Base-by-base conservation (phyloP, 2,113 vertebrate genomes). In the Thermophis baileyi region DNA sequence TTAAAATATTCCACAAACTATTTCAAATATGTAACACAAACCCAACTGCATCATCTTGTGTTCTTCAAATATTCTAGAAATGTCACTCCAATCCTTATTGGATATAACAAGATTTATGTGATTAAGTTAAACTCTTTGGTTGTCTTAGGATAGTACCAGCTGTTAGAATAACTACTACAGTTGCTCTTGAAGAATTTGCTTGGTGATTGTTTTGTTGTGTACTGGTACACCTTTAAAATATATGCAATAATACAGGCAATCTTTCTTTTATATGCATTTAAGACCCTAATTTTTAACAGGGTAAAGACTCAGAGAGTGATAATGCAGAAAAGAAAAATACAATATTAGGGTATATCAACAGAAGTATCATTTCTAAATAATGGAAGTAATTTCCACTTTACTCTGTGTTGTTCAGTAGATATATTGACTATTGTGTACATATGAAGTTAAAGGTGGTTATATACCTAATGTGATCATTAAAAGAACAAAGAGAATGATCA, bases 111-210 rank as follows among this genome's bases (percentile, higher is more conserved):
- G 89, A 96, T 92, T 96, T 95, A 95, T 89, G 94, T 93, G 96
- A 96, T 95, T 96, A 96, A 96, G 90, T 96, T 96, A 94, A 97
- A 97, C 93, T 96, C 95, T 94, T 94, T 22, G 87, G 93, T 94
- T 95, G 94, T 86, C 94, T 93, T 92, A 95, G 94, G 92, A 93
- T 94, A 96, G 95, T 40, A 97, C 95, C 97, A 97, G 97, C 96
- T 98, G 98, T 96, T 97, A 95, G 94, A 90, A 96, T 92, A 97
- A 96, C 94, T 96, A 94, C 95, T 91, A 96, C 98, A 98, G 97
- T 95, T 98, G 98, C 94, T 97, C 95, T 94, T 50, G 81, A 97
- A 94, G 96, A 97, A 97, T 98, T 96, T 96, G 95, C 95, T 85
- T 95, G 95, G 93, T 94, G 96, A 95, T 95, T 96, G 97, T 91